Conservation (phyloP, 2,797 vertebrate genomes). For the Etheostoma nigrum region DNA sequence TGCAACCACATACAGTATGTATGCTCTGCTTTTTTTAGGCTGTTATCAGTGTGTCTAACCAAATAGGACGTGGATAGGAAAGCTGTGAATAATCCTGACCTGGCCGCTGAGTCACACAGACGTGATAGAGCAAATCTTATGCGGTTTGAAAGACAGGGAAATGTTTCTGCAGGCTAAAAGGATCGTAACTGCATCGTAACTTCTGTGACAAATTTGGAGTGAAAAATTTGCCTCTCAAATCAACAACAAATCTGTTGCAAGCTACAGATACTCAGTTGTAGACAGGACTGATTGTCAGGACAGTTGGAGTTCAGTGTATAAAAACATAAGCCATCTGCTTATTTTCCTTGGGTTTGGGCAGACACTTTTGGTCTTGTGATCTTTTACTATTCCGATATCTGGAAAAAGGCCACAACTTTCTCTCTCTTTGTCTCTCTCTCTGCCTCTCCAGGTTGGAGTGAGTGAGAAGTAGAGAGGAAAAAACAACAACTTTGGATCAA, state of each 20-base stretch:
- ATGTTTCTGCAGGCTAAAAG: slow-evolving; percentile 24
- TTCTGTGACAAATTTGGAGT: slow-evolving; percentile 9
- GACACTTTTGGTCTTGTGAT: slow-evolving; percentile 70
- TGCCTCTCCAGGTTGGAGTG: slow-evolving; percentile 43
- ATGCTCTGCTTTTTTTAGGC: neutral
- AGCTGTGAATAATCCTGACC: slow-evolving; percentile 45
- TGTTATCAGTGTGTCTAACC: slow-evolving; percentile 22
- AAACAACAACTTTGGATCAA: slow-evolving; percentile 59
- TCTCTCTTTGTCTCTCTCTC: neutral
- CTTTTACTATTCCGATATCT: slow-evolving; percentile 69
- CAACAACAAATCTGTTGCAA: slow-evolving; percentile 62
- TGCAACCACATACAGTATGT: neutral
- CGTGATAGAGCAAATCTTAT: slow-evolving; percentile 32
- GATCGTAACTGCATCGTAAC: slow-evolving; percentile 10
- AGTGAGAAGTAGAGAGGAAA: slow-evolving; percentile 41
- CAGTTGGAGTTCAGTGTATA: slow-evolving; percentile 63
- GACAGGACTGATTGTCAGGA: slow-evolving; percentile 54
- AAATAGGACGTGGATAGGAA: neutral
- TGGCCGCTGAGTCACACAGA: slow-evolving; percentile 19
- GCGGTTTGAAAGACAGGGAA: slow-evolving; percentile 22
- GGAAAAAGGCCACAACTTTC: slow-evolving; percentile 44
- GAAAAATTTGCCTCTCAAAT: slow-evolving; percentile 52
- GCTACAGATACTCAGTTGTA: slow-evolving; percentile 46
- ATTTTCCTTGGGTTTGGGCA: slow-evolving; percentile 63
- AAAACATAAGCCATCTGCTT: slow-evolving; percentile 73